Evolutionary conservation across 2,888 invertebrate species (phyloP), one percentile per base, ranked within the genome.

Genomic region (Leucophenga maculata): DNA sequence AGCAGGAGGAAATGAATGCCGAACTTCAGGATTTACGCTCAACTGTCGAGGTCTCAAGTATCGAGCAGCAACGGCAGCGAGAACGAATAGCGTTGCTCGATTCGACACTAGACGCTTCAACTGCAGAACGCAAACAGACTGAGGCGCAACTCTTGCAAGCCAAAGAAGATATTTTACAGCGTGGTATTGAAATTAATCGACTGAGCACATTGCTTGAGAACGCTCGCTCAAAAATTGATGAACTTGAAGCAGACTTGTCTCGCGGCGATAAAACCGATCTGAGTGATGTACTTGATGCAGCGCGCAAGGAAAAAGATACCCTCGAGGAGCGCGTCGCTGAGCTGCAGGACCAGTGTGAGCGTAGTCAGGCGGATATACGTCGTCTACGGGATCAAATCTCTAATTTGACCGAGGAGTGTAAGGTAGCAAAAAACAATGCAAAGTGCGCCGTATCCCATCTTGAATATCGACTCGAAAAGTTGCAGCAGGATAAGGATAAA

Each of bases 391-490:
- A 94, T 79, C 92, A 93, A 74, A 89, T 93, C n/a, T 90, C 91
- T 1, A 91, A 91, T 16, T 88, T 93, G 39, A 92, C 93, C 72
- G 93, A 94, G 81, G 94, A 94, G 84, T 91, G 91, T 77, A 93
- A 92, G 89, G 94, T 94, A 54, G 93, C 93, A 0, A 92, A 95
- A 74, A 96, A 95, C 84, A 96, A 94, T 86, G 95, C 96, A n/a
- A 96, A 95, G 86, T 94, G 94, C 22, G 94, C 94, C 8, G 92
- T 95, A 75, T 93, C 93, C 1, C 95, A 96, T 85, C 89, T 96
- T 78, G 95, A 97, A 85, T 95, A 94, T 86, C 93, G 93, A 74
- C 89, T 94, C 65, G 93, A 94, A 77, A 93, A 93, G 79, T 83
- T 94, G 76, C 92, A 93, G 16, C 91, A 92, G 52, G 97, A 97